Percentiles rank a stretch among this genome's conserved stretches.
phyloP scores from a whole-genome alignment of 2,113 vertebrate species.

The Serilophus lunatus region DNA sequence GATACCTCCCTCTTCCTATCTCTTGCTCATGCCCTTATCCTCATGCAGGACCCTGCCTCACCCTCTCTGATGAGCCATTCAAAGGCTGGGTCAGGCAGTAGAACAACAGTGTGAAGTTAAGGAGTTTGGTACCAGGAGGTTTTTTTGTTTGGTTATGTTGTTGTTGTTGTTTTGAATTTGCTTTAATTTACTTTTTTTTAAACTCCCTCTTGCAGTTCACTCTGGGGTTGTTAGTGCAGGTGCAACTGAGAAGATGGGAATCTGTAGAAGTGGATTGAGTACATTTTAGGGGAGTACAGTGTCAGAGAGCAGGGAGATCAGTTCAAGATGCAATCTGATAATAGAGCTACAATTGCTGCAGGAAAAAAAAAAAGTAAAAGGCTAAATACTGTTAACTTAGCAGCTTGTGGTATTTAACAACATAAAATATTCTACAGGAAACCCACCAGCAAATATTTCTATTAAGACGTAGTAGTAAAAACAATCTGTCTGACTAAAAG shows the following conservation, averaged over 20 bases:
- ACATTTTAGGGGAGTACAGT: not conserved
- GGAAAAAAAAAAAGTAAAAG: not conserved
- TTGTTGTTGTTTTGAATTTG: not conserved
- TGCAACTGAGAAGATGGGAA: not conserved
- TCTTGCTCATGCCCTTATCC: not conserved
- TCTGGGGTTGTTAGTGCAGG: not conserved
- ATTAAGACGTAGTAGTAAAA: not conserved
- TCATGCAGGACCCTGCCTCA: rapidly evolving
- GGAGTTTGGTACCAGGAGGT: rapidly evolving
- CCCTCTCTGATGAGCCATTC: not conserved
- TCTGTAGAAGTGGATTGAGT: not conserved
- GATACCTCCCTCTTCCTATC: not conserved
- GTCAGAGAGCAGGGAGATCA: not conserved
- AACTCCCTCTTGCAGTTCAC: not conserved
- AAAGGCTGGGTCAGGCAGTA: not conserved
- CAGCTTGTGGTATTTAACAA: not conserved
- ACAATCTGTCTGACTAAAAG: not conserved
- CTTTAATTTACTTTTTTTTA: not conserved
- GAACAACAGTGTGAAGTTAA: not conserved
- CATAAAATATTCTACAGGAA: not conserved
- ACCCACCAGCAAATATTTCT: not conserved
- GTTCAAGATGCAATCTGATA: not conserved
- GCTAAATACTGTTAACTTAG: not conserved
- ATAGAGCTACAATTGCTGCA: not conserved
- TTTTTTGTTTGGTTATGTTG: not conserved